A percentile compares a stretch with the other conserved stretches of the same genome.
These are phyloP conservation scores for Philhelius pedissequus DNA, from an alignment of 2,888 invertebrate genomes.

Conservation along the genomic window DNA sequence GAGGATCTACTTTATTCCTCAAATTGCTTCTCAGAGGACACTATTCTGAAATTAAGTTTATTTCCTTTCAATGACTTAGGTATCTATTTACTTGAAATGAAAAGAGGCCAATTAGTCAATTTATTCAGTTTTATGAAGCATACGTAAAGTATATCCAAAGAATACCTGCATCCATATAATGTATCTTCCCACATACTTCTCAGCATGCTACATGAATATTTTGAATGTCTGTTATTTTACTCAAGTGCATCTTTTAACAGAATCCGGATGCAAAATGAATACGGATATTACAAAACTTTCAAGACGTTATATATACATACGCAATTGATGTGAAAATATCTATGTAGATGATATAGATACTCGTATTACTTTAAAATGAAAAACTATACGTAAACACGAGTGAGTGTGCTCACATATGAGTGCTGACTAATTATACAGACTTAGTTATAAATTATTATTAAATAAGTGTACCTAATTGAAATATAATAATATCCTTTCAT, in stretches of 20 bases:
- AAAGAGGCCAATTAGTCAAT: constrained; percentile 54
- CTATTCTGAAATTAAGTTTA: not conserved
- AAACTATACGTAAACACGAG: not conserved
- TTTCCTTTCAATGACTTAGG: not conserved
- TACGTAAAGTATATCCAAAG: constrained; percentile 16
- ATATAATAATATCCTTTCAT: constrained; percentile 41
- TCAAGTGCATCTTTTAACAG: not conserved
- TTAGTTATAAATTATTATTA: not conserved
- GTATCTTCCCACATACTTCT: not conserved
- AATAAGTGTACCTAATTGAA: constrained; percentile 40
- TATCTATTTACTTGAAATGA: constrained; percentile 5
- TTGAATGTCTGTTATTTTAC: not conserved
- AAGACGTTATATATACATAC: not conserved
- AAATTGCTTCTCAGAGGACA: not conserved
- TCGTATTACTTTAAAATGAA: not conserved
- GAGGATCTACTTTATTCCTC: not conserved
- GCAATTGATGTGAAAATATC: no score
- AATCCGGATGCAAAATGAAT: not conserved
- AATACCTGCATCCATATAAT: not conserved
- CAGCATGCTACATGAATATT: not conserved
- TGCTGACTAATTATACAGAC: constrained; percentile 2
- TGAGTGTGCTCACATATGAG: not conserved
- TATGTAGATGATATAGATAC: no score
- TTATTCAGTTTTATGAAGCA: constrained; percentile 39
- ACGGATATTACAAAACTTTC: not conserved